These are phyloP conservation scores for Oncopodura yosiiana DNA, from an alignment of 1,140 invertebrate genomes.

Conservation along the genomic window DNA sequence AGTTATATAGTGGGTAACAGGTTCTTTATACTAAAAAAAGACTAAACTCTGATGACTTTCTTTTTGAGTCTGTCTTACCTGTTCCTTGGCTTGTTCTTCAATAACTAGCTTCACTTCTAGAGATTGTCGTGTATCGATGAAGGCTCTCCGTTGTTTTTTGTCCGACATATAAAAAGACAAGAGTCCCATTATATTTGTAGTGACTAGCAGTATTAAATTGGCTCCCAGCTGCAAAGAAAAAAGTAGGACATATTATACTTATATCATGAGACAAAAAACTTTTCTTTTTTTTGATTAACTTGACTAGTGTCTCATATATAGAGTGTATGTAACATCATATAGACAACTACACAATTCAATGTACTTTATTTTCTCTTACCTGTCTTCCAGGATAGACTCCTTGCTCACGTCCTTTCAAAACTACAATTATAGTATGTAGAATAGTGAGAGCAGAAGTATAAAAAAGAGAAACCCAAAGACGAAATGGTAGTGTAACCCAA, in stretches of 20 bases:
- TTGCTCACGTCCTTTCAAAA: slow-evolving; percentile 42
- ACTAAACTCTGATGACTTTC: not conserved
- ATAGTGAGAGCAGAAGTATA: slow-evolving; percentile 50
- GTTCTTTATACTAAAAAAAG: not conserved
- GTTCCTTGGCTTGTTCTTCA: slow-evolving; percentile 83
- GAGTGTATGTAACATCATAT: not conserved
- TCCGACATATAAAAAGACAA: slow-evolving; percentile 72
- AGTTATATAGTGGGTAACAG: not conserved
- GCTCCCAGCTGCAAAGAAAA: slow-evolving; percentile 52
- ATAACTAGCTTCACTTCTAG: slow-evolving; percentile 83
- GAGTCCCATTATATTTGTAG: slow-evolving; percentile 59
- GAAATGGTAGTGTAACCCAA: slow-evolving; percentile 68
- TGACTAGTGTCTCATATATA: not conserved
- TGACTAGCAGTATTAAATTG: slow-evolving; percentile 58
- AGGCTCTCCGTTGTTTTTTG: slow-evolving; percentile 73
- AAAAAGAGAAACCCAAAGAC: slow-evolving; percentile 46
- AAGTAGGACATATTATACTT: not conserved
- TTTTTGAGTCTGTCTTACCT: slow-evolving; percentile 55
- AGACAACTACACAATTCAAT: no score
- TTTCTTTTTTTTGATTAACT: not conserved
- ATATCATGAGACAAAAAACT: not conserved
- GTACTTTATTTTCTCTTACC: slow-evolving; percentile 41
- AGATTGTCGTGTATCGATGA: slow-evolving; percentile 81
- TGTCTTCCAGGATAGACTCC: slow-evolving; percentile 44
- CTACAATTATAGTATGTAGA: slow-evolving; percentile 50